These are phyloP conservation scores for Trichomycterus rosablanca DNA, from an alignment of 2,113 vertebrate species.

Conservation along the genomic window DNA sequence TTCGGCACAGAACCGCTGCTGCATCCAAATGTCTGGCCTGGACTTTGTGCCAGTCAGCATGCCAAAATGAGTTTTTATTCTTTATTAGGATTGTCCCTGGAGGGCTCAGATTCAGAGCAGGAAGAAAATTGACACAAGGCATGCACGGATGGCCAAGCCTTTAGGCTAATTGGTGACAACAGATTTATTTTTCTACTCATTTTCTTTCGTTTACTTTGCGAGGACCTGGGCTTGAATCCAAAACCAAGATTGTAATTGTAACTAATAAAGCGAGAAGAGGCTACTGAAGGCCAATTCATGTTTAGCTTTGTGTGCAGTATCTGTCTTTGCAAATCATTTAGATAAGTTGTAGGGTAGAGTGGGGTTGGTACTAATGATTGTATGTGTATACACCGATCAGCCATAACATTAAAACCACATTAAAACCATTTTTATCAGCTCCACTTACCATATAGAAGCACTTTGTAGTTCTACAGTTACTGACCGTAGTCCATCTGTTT, in stretches of 20 bases:
- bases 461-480: too few relatives aligned
- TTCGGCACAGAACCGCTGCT: slow-evolving; percentile 30
- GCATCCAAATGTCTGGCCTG: slow-evolving; percentile 45
- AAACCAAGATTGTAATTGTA: slow-evolving; percentile 21
- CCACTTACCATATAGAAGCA: too few relatives aligned
- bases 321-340: neutral
- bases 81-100: slow-evolving; percentile 26
- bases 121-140: slow-evolving; percentile 29
- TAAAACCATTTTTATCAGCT: too few relatives aligned
- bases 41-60: slow-evolving; percentile 22
- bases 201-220: slow-evolving; percentile 32
- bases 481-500: too few relatives aligned
- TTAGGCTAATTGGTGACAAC: slow-evolving; percentile 37
- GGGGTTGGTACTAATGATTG: too few relatives aligned
- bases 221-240: slow-evolving; percentile 10
- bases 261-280: slow-evolving; percentile 13
- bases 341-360: neutral
- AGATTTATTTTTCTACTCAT: slow-evolving; percentile 14
- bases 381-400: too few relatives aligned
- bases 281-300: slow-evolving; percentile 3
- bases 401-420: too few relatives aligned
- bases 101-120: slow-evolving; percentile 16
- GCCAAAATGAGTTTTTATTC: slow-evolving; percentile 36
- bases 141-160: slow-evolving; percentile 16
- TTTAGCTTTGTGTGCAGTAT: slow-evolving; percentile 4